Evolutionary conservation across 2,888 invertebrate genomes (phyloP), one percentile per base, ranked within the genome.

Genomic region (Nephrotoma appendiculata): DNA sequence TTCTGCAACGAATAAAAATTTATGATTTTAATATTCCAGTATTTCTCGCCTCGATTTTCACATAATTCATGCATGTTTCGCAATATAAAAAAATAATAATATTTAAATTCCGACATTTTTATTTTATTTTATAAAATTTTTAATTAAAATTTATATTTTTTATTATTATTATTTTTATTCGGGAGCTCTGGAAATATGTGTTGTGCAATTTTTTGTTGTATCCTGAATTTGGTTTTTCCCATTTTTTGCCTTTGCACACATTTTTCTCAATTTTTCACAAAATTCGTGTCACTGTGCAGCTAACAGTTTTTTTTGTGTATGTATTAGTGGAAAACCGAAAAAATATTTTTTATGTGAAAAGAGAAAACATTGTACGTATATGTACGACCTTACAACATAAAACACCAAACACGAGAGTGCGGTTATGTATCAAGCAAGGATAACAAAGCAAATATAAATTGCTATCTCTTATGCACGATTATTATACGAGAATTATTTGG

Each of bases 1-100:
- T 90, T 92, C 88, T 92, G 83, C 31, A 86, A 83, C 9, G 6
- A 86, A 86, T 42, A 86, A 84, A 71, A 85, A 85, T 31, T 85
- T 44, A 45, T 44, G 42, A 42, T 42, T 84, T 84, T 15, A 42
- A n/a, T 84, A 84, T 84, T 42, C 12, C 6, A 48, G 42, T 42
- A 84, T n/a, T 6, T 84, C 9, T 42, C 41, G n/a, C 41, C 6
- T 6, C n/a, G 5, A 57, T 48, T 57, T 57, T 57, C 71, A 31
- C 7, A 71, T 71, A 71, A 71, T 71, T 71, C 71, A 71, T 71
- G 71, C 31, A 71, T 71, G 57, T 57, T 5, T 19, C 9, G 15
- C 6, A 7, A 57, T 52, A 52, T 0, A 31, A 31, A 57, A 57
- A 57, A 71, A 31, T 71, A 71, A 71, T 31, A 71, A 71, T 71